A percentile compares a stretch with the other conserved stretches of the same genome.
These are phyloP conservation scores for Eulemur rubriventer DNA, from an alignment of 2,797 vertebrate genomes.

Conservation along the genomic window DNA sequence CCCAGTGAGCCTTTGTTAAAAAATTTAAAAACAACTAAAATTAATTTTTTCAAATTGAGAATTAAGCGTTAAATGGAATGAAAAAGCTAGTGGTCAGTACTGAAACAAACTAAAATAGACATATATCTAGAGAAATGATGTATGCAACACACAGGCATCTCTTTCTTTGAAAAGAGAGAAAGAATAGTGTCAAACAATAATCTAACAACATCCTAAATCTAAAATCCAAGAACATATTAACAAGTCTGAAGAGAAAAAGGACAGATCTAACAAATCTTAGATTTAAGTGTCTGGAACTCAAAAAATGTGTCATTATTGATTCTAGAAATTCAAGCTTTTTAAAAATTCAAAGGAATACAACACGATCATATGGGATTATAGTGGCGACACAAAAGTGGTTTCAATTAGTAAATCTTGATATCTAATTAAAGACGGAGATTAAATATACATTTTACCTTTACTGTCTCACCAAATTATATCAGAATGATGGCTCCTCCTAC, in stretches of 20 bases:
- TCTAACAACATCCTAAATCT: neutral
- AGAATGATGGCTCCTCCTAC: neutral
- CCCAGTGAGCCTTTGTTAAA: neutral
- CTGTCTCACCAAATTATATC: neutral
- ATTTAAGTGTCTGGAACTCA: neutral
- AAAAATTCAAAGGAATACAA: neutral
- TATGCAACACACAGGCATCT: accelerated
- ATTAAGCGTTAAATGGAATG: neutral
- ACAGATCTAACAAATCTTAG: neutral
- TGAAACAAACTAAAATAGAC: neutral
- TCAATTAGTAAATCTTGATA: neutral
- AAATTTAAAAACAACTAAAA: neutral
- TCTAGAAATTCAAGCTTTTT: neutral
- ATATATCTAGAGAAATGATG: neutral
- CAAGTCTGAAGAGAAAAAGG: neutral
- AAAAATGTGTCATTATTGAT: neutral
- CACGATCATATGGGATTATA: neutral
- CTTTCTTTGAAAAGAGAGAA: neutral
- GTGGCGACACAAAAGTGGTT: neutral
- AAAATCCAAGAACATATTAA: neutral
- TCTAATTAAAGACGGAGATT: neutral
- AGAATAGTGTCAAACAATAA: neutral
- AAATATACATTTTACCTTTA: neutral
- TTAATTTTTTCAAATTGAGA: neutral
- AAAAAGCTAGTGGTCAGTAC: neutral